Percentiles rank a stretch among this genome's conserved stretches.
Evolutionary conservation across 1,140 invertebrate genomes (phyloP).

Genomic region (Psilanteris sp.): DNA sequence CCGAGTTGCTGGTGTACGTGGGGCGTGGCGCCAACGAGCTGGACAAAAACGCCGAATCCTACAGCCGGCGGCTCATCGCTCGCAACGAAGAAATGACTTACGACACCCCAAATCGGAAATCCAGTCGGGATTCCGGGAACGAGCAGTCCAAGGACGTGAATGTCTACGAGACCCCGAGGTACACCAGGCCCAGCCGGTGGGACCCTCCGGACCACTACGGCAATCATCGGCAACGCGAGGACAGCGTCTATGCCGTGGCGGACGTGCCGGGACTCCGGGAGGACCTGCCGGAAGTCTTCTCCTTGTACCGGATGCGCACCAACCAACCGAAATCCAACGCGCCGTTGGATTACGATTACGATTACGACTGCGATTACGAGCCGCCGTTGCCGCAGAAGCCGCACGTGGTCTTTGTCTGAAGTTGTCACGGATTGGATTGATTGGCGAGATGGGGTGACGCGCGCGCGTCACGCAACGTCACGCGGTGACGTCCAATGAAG

Average conservation of each 20-base stretch:
- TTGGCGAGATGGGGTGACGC: conserved; percentile 7
- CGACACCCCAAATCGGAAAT: conserved; percentile 66
- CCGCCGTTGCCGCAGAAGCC: conserved; percentile 72
- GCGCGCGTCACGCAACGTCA: conserved; percentile 7
- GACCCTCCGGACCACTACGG: conserved; percentile 23
- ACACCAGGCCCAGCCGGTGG: conserved; percentile 51
- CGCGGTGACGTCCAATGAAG: conserved; percentile 12
- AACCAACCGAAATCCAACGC: conserved; percentile 54
- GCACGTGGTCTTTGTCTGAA: conserved; percentile 76
- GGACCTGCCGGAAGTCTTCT: conserved; percentile 72
- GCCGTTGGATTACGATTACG: conserved; percentile 68
- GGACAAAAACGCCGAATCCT: conserved; percentile 72
- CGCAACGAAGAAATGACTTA: conserved; percentile 72
- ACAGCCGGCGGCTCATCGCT: conserved; percentile 70
- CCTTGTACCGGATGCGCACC: conserved; percentile 71
- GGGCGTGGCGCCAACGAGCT: conserved; percentile 69
- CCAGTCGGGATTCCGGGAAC: conserved; percentile 47
- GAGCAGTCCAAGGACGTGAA: conserved; percentile 67
- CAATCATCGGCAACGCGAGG: conserved; percentile 52
- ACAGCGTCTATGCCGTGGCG: conserved; percentile 75
- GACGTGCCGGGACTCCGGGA: conserved; percentile 72
- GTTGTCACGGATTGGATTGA: conserved; percentile 9
- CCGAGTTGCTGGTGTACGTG: conserved; percentile 77
- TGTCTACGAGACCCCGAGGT: conserved; percentile 72
- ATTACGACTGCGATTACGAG: conserved; percentile 74